A percentile compares a stretch with the other conserved stretches of the same genome.
Evolutionary conservation across 2,888 invertebrate genomes (phyloP).

Genomic region (Ornithoptera priamus): DNA sequence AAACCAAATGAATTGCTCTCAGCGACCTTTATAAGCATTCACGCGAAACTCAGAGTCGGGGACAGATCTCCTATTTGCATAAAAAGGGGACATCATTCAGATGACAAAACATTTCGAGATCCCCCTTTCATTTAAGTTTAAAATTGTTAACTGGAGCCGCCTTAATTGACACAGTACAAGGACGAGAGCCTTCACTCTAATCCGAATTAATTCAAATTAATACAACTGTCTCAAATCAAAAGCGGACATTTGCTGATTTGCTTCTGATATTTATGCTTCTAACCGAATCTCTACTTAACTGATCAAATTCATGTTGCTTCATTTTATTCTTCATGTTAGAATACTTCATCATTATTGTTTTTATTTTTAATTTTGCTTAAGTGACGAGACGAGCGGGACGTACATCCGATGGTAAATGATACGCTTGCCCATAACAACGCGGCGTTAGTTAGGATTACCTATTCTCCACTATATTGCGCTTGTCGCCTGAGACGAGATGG

Average conservation of each 20-base stretch:
- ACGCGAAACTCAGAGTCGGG: constrained; percentile 50
- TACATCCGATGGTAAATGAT: too few relatives aligned
- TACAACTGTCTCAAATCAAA: constrained; percentile 47
- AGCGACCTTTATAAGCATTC: constrained; percentile 55
- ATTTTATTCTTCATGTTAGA: neutral
- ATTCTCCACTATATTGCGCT: too few relatives aligned
- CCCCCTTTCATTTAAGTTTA: constrained; percentile 73
- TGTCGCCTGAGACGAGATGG: too few relatives aligned
- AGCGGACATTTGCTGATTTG: constrained; percentile 33
- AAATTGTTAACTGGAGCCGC: constrained; percentile 62
- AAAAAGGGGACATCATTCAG: constrained; percentile 70
- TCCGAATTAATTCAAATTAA: constrained; percentile 66
- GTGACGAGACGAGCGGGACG: too few relatives aligned
- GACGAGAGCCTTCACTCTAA: constrained; percentile 42
- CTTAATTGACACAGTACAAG: constrained; percentile 66
- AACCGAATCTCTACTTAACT: neutral
- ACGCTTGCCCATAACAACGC: too few relatives aligned
- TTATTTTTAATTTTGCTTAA: too few relatives aligned
- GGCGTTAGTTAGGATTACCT: too few relatives aligned
- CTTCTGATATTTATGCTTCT: constrained; percentile 25
- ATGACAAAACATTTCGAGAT: constrained; percentile 70
- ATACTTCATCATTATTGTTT: too few relatives aligned
- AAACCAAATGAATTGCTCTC: constrained; percentile 58
- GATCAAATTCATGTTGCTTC: neutral
- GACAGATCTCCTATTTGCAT: constrained; percentile 68